Evolutionary conservation across 2,797 vertebrate genomes (phyloP), one percentile per base, ranked within the genome.

Genomic region (Merluccius polli): DNA sequence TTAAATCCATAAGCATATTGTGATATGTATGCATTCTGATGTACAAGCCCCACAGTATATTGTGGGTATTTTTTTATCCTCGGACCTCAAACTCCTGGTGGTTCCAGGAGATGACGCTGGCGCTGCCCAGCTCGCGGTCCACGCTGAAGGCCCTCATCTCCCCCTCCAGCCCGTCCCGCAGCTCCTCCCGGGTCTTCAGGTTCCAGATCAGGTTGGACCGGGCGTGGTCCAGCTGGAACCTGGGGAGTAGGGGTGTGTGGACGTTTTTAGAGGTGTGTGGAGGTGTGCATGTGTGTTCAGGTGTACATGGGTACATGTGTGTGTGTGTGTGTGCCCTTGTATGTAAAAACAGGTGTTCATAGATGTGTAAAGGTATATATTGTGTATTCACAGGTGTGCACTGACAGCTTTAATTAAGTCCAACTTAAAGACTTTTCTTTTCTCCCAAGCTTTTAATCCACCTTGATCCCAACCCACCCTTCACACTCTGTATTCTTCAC

Each of bases 191-290:
- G 1, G 98, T 99, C 94, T 95, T 98, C 86, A 98, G 95, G 93
- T 99, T 99, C 98, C 98, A 99, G 92, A 99, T 99, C 80, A 99
- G 93, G 89, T 98, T 99, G 59, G 97, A 98, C 71, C 92, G 94
- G 8, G 98, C 95, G 52, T 99, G 97, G 91, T 99, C 98, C 35
- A 96, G 90, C 90, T 96, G 95, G 93, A 99, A 99, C 85, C 98
- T 99, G 77, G 6, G 77, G 9, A 73, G 0, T 12, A 8, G 71
- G 31, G 69, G 67, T 31, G 29, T 10, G 29, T 69, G 24, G 9
- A 59, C 2, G 21, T 59, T 21, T 59, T n/a, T n/a, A 59, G 21
- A 59, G 12, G 29, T 32, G 67, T 69, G 12, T 69, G 27, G 5
- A 8, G 13, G 29, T 70, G 15, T 70, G 13, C 9, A 6, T 7